Conservation (phyloP, 2,888 invertebrate species). For the Panzeria rudis region DNA sequence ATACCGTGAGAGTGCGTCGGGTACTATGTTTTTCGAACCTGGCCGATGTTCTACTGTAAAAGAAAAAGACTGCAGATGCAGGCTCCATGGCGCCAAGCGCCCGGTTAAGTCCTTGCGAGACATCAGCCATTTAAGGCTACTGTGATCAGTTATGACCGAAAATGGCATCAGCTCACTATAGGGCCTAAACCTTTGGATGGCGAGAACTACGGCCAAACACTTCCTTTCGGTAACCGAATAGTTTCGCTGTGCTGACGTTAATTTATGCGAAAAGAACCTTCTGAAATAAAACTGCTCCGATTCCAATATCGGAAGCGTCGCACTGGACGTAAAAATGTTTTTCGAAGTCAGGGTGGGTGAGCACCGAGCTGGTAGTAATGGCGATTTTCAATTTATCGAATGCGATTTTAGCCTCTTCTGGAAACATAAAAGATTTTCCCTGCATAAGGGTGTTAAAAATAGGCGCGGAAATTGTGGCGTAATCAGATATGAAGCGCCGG, state of each 20-base stretch:
- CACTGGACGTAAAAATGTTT: slow-evolving; percentile 24
- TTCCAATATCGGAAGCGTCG: slow-evolving; percentile 30
- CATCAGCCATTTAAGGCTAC: neutral
- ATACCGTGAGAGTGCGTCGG: neutral
- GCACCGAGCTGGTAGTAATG: neutral
- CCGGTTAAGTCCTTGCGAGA: neutral
- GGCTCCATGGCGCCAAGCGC: slow-evolving; percentile 1
- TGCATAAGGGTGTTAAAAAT: no score
- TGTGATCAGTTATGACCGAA: neutral
- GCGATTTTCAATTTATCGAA: neutral
- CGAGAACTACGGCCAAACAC: neutral
- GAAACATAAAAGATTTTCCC: no score
- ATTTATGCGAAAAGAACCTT: neutral
- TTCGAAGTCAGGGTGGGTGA: neutral
- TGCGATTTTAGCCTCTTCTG: neutral
- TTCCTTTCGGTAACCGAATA: neutral
- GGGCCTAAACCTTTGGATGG: neutral
- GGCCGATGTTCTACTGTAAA: slow-evolving; percentile 14
- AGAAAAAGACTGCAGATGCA: neutral
- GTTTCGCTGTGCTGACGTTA: neutral
- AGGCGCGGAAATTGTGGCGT: no score
- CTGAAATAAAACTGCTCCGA: slow-evolving; percentile 23
- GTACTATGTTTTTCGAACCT: neutral
- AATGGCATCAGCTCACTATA: slow-evolving; percentile 5
- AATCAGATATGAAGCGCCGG: no score